A percentile compares a stretch with the other conserved stretches of the same genome.
These are phyloP conservation scores for Dioctria linearis DNA, from an alignment of 2,888 invertebrate species.

Conservation along the genomic window DNA sequence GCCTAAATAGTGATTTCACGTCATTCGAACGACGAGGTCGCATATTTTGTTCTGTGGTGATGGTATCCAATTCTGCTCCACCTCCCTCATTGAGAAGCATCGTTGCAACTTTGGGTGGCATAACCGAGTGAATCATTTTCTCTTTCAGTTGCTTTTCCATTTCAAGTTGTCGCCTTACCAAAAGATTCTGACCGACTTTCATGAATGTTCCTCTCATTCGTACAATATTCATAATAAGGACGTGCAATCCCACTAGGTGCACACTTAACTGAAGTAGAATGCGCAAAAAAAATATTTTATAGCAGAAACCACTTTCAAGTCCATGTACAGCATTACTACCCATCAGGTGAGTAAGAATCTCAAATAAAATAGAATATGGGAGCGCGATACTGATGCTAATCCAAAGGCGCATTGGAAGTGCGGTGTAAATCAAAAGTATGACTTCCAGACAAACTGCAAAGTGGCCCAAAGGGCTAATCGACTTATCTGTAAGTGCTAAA, in stretches of 20 bases:
- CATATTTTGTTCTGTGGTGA: slow-evolving; percentile 63
- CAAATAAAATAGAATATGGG: slow-evolving; percentile 88
- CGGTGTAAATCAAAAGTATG: slow-evolving; percentile 91
- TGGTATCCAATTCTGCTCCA: slow-evolving; percentile 63
- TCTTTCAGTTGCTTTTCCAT: slow-evolving; percentile 95
- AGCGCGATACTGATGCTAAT: slow-evolving; percentile 85
- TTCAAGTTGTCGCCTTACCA: slow-evolving; percentile 91
- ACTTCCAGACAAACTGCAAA: slow-evolving; percentile 90
- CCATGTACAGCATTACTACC: slow-evolving; percentile 72
- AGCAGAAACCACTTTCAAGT: slow-evolving; percentile 72
- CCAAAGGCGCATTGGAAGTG: slow-evolving; percentile 92
- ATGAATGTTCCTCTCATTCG: slow-evolving; percentile 96
- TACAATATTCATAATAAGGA: slow-evolving; percentile 92
- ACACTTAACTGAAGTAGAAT: slow-evolving; percentile 89
- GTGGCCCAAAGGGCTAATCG: slow-evolving; percentile 84
- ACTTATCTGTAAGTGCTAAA: slow-evolving; percentile 74
- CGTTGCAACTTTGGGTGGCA: slow-evolving; percentile 94
- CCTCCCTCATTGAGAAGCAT: slow-evolving; percentile 85
- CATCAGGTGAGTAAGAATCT: slow-evolving; percentile 76
- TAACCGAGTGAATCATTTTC: slow-evolving; percentile 97
- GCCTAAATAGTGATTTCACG: slow-evolving; percentile 88
- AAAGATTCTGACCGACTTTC: slow-evolving; percentile 94
- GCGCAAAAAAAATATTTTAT: slow-evolving; percentile 78
- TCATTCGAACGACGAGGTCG: slow-evolving; percentile 70
- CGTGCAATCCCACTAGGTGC: slow-evolving; percentile 93